Base-by-base conservation (phyloP, 2,888 invertebrate genomes). In the Amphipoea oculea region DNA sequence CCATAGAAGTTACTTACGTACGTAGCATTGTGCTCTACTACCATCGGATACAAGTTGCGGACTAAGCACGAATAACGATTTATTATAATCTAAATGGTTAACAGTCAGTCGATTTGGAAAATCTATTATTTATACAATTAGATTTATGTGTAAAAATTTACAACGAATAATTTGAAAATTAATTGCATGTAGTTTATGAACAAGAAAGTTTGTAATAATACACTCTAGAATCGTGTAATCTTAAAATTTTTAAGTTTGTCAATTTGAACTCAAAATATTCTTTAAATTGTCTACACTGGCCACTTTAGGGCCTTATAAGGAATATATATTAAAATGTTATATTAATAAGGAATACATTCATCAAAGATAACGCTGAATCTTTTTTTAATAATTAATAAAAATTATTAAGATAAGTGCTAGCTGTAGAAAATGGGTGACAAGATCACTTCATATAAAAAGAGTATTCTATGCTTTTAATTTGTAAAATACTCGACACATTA, bases 51-150 rank as follows among this genome's bases (percentile, higher is more conserved):
- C 80, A 82, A 86, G 62, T 83, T 83, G 90, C 87, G 80, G 82
- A 76, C 83, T 85, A 90, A 89, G 86, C 90, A 85, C 87, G 78
- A 79, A 70, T 86, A 90, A 87, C 83, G 85, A 86, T 80, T 75
- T 78, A 80, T 81, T 84, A 86, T 86, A 78, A 84, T 85, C 84
- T 91, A 90, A 85, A 87, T 79, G 90, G 79, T 82, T 88, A 90
- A 90, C 90, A 91, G 90, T 90, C 90, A 90, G 90, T 90, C 90
- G 84, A 91, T 90, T 86, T 86, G 86, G 71, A 90, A 87, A 90
- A 78, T 81, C 81, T 89, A 87, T 82, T 74, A 79, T 84, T 84
- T 71, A 79, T 85, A 88, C 72, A 85, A 76, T 88, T 83, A 89
- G 68, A 78, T 82, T 81, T 83, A 85, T 77, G 83, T 89, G 83